Evolutionary conservation across 2,797 vertebrate species (phyloP).

Genomic region (Uromys caudimaculatus): DNA sequence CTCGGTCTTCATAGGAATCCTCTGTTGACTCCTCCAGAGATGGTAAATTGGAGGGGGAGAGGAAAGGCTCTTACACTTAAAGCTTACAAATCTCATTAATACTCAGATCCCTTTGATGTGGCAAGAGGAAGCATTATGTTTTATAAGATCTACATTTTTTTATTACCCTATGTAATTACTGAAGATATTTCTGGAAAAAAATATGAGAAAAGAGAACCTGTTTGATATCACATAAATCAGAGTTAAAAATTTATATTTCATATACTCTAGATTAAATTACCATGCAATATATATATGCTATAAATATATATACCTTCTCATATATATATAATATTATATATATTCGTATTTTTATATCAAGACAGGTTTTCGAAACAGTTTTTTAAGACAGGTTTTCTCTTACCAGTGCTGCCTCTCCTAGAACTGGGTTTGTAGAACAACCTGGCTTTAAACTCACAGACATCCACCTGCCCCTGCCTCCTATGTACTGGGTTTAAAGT

Average conservation of each 20-base stretch:
- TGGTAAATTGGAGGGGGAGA: not conserved
- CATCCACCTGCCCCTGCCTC: not conserved
- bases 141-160: conserved; percentile 38
- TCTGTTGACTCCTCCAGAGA: not conserved
- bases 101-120: not conserved
- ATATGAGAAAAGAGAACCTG: conserved; percentile 17
- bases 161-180: conserved; percentile 13
- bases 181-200: not conserved
- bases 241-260: conserved; percentile 14
- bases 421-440: not conserved
- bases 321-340: too few relatives aligned
- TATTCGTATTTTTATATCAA: too few relatives aligned
- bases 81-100: not conserved
- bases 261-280: not conserved
- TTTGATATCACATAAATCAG: not conserved
- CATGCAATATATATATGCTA: not conserved
- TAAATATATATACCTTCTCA: too few relatives aligned
- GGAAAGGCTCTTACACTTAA: not conserved
- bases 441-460: not conserved
- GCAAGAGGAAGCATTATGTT: not conserved
- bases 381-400: not conserved
- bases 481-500: not conserved
- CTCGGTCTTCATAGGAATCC: not conserved
- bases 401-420: not conserved
- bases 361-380: too few relatives aligned